Percentiles rank a stretch among this genome's conserved stretches.
Conservation (phyloP, 2,888 invertebrate genomes). For the Xestia xanthographa region DNA sequence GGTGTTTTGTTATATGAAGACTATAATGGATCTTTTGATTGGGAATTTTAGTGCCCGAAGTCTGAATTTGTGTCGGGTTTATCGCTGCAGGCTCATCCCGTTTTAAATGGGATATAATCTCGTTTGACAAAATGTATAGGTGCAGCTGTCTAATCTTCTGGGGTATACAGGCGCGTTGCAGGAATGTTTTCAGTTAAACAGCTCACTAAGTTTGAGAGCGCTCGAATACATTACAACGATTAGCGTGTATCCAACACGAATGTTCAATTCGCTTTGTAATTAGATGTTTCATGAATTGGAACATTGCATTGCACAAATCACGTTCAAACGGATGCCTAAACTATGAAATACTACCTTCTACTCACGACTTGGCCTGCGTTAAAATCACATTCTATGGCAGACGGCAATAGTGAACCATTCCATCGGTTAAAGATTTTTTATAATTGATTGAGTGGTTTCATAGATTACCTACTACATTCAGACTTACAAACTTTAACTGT, state of each 20-base stretch:
- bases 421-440: not conserved
- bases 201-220: not conserved
- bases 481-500: not conserved
- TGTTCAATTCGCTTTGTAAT: too few species aligned
- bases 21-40: not conserved
- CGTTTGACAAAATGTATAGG: not conserved
- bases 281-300: not conserved
- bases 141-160: not conserved
- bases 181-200: not conserved
- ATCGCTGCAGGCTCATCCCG: not conserved
- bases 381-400: not conserved
- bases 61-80: not conserved
- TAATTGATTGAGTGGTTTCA: not conserved
- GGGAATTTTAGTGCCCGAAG: not conserved
- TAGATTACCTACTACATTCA: not conserved
- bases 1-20: slow-evolving; percentile 3
- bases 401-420: too few species aligned
- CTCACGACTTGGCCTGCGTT: not conserved
- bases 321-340: not conserved
- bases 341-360: not conserved
- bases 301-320: not conserved
- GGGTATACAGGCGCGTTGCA: not conserved
- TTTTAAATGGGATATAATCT: not conserved
- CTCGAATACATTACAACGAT: not conserved
- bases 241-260: not conserved